phyloP scores from a whole-genome alignment of 2,888 invertebrate species.

The Agriopis leucophaearia region DNA sequence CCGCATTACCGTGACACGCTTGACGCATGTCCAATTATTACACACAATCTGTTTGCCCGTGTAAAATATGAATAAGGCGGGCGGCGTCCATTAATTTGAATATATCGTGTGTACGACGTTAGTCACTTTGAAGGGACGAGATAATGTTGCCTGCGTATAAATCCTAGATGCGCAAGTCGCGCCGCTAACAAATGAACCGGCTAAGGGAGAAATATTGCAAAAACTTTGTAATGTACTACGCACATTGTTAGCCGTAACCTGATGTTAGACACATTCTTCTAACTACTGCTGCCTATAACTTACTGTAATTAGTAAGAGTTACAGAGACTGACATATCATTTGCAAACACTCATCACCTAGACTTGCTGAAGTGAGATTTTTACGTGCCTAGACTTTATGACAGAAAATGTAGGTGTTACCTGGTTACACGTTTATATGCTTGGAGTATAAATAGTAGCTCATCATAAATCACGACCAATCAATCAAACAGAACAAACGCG shows the following conservation, averaged over 20 bases:
- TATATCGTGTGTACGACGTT: conserved; percentile 66
- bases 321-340: background rate
- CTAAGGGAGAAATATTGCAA: conserved; percentile 79
- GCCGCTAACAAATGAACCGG: conserved; percentile 75
- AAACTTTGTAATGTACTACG: conserved; percentile 74
- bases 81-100: conserved; percentile 71
- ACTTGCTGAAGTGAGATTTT: too few species aligned
- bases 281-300: conserved; percentile 27
- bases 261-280: conserved; percentile 49
- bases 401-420: background rate
- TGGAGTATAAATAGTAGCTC: too few species aligned
- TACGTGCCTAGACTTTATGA: too few species aligned
- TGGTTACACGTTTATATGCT: background rate
- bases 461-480: too few species aligned
- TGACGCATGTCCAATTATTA: conserved; percentile 85
- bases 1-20: conserved; percentile 81
- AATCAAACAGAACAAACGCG: too few species aligned
- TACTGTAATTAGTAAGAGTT: background rate
- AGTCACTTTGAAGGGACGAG: conserved; percentile 77
- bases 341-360: background rate
- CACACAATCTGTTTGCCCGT: conserved; percentile 78
- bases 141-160: conserved; percentile 81
- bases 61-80: conserved; percentile 81
- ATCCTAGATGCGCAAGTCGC: conserved; percentile 69
- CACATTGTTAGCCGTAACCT: conserved; percentile 69